Conservation (phyloP, 2,888 invertebrate species). For the Meganola albula region DNA sequence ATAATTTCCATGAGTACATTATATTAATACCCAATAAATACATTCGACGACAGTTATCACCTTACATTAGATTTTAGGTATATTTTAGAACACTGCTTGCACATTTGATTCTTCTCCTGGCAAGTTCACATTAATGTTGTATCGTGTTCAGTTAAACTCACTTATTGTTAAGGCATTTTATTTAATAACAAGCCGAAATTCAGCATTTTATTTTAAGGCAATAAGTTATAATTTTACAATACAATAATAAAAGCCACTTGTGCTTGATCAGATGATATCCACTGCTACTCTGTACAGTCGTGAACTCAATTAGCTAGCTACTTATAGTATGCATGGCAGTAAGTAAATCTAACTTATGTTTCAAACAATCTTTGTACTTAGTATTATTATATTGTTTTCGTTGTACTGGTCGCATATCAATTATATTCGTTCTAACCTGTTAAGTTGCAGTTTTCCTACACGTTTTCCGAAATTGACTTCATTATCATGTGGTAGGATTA, state of each 20-base stretch:
- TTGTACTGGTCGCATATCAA: constrained; percentile 30
- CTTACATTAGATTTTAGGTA: constrained; percentile 49
- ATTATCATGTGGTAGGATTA: constrained; percentile 18
- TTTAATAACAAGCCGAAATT: constrained; percentile 17
- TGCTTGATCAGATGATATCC: constrained; percentile 29
- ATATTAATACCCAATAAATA: constrained; percentile 74
- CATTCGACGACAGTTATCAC: constrained; percentile 73
- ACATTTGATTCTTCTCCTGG: too few species aligned
- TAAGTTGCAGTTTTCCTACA: constrained; percentile 9
- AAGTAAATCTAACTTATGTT: too few species aligned
- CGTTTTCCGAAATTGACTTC: constrained; percentile 23
- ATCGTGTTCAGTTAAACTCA: constrained; percentile 30
- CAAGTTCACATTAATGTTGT: too few species aligned
- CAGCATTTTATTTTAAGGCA: constrained; percentile 28
- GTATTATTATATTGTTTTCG: constrained; percentile 24
- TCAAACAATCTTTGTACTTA: constrained; percentile 18
- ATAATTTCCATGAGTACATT: constrained; percentile 60
- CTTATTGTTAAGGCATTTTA: constrained; percentile 50
- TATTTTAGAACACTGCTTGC: too few species aligned
- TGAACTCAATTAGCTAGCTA: too few species aligned
- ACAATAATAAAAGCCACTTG: constrained; percentile 23
- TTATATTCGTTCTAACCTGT: constrained; percentile 16
- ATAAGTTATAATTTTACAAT: constrained; percentile 22
- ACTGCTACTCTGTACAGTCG: too few species aligned
- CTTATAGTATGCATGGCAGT: too few species aligned